Evolutionary conservation across 2,797 vertebrate genomes (phyloP).

Genomic region (Lacerta viridis): DNA sequence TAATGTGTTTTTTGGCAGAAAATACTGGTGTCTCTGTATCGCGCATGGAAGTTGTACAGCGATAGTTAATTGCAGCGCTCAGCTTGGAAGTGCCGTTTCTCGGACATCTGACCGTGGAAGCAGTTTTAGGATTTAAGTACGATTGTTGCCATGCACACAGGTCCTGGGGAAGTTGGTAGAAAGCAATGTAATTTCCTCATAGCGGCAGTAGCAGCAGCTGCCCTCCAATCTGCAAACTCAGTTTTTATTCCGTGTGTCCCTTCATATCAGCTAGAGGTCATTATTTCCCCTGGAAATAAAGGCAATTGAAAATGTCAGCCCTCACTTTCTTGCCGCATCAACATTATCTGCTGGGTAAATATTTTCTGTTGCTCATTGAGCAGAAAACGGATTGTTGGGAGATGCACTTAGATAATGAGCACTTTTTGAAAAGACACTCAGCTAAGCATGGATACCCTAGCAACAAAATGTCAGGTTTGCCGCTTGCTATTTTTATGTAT

Average conservation of each 20-base stretch:
- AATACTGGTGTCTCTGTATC: neutral
- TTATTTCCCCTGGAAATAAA: constrained; percentile 44
- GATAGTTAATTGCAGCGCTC: neutral
- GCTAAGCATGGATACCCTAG: neutral
- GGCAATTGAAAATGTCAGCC: constrained; percentile 43
- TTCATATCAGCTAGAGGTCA: constrained; percentile 34
- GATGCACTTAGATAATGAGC: constrained; percentile 13
- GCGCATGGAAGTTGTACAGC: neutral
- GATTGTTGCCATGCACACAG: neutral
- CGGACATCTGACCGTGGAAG: neutral
- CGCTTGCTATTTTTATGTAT: neutral
- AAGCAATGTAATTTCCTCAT: constrained; percentile 11
- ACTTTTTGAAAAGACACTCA: neutral
- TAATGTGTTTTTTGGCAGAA: neutral
- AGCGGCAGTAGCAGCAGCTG: neutral
- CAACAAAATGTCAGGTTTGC: neutral
- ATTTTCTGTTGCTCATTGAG: constrained; percentile 38
- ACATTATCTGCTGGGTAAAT: constrained; percentile 60
- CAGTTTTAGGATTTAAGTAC: neutral
- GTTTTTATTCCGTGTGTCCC: neutral
- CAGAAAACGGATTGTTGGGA: constrained; percentile 30
- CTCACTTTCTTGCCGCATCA: constrained; percentile 54
- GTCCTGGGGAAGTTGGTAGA: constrained; percentile 7
- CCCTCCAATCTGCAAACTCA: neutral
- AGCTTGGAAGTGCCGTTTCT: neutral